Evolutionary conservation across 2,797 vertebrate species (phyloP), one percentile per base, ranked within the genome.

Genomic region (Anomalospiza imberbis): DNA sequence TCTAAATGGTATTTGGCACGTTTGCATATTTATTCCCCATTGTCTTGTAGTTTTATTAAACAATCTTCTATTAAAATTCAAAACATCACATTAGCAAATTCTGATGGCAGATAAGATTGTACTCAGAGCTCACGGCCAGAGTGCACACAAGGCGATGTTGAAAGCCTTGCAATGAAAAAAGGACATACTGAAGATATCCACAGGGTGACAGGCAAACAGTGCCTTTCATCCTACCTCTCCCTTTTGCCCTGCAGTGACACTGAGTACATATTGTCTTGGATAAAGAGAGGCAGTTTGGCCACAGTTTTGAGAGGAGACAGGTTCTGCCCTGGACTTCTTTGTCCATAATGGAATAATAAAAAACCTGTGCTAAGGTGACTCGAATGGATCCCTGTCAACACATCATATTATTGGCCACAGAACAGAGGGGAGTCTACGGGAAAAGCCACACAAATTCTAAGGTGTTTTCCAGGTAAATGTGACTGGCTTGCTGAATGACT

Each of bases 21-120:
- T 91, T 91, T 93, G 54, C 22, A 62, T 85, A 73, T 94, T 76
- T 91, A 90, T 87, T 89, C 57, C 67, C 57, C 32, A 38, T 71
- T 91, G 71, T 25, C 55, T 85, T 87, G 80, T 90, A 79, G 31
- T 91, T 93, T 90, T 74, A 82, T 79, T 80, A 82, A 82, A 70
- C 8, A 5, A 6, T 77, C 25, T 63, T 73, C n/a, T 42, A 54
- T 57, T 76, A 82, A 79, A 81, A 86, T 75, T 60, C 51, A 44
- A 85, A 93, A 47, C 48, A 89, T 54, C 31, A 1, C 50, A 73
- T 92, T 80, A 67, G 36, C 29, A 82, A 21, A 48, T 68, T 71
- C 48, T 77, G 57, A 84, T 17, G 29, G 44, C 40, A 57, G 66
- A 45, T 40, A 28, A 80, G 68, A 67, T 11, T 70, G 31, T 32